These are phyloP conservation scores for Monopis laevigella DNA, from an alignment of 2,888 invertebrate genomes.

Conservation along the genomic window DNA sequence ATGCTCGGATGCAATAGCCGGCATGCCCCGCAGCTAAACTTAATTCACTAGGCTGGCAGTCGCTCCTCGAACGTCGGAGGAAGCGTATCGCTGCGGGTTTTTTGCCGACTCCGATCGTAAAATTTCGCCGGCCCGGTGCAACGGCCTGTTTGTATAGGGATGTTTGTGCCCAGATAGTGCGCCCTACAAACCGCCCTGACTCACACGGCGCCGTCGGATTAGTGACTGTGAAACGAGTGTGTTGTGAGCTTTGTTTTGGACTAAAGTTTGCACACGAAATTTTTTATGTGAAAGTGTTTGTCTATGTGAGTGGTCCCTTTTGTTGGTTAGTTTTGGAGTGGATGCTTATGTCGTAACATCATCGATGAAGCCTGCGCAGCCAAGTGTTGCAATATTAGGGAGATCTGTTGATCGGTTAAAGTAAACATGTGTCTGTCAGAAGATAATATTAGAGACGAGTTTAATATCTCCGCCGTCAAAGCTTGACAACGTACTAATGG, in stretches of 20 bases:
- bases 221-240: slow-evolving; percentile 35
- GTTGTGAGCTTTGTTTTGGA: slow-evolving; percentile 22
- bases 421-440: slow-evolving; percentile 49
- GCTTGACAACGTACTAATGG: slow-evolving; percentile 44
- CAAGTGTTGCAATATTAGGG: slow-evolving; percentile 35
- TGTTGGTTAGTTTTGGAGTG: slow-evolving; percentile 35
- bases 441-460: slow-evolving; percentile 38
- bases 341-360: slow-evolving; percentile 27
- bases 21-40: slow-evolving; percentile 64
- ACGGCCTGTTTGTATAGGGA: slow-evolving; percentile 46
- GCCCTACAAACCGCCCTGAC: slow-evolving; percentile 31
- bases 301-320: slow-evolving; percentile 25
- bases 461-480: slow-evolving; percentile 30
- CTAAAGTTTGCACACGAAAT: slow-evolving; percentile 20
- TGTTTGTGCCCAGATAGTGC: slow-evolving; percentile 58
- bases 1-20: slow-evolving; percentile 63
- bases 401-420: slow-evolving; percentile 52
- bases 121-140: slow-evolving; percentile 35
- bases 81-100: slow-evolving; percentile 33
- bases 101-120: slow-evolving; percentile 26
- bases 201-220: slow-evolving; percentile 29
- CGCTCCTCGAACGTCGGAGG: slow-evolving; percentile 47
- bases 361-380: slow-evolving; percentile 15
- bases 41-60: slow-evolving; percentile 57
- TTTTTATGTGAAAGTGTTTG: slow-evolving; percentile 35